Conservation (phyloP, 2,888 invertebrate species). For the Hydrotaea diabolus region DNA sequence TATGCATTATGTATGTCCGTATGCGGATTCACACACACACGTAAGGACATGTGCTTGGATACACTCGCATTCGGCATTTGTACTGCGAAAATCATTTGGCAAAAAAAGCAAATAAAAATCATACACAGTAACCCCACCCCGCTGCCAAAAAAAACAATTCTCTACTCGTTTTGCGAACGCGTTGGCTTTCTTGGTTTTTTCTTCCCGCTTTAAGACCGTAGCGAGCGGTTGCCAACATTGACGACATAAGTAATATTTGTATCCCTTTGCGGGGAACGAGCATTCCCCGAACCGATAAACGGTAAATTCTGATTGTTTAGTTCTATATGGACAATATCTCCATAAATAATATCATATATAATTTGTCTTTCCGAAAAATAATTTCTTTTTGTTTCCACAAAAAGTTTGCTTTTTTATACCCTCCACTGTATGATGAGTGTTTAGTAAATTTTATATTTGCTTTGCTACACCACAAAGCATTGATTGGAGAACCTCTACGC, state of each 20-base stretch:
- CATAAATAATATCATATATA: too few relatives aligned
- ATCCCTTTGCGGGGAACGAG: neutral
- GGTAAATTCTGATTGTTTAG: neutral
- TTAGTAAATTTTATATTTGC: too few relatives aligned
- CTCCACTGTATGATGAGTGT: too few relatives aligned
- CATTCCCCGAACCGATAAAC: too few relatives aligned
- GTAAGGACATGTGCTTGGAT: neutral
- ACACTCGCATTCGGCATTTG: neutral
- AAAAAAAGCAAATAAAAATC: conserved; percentile 62
- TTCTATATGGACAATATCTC: too few relatives aligned
- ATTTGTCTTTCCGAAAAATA: too few relatives aligned
- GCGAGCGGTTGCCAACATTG: neutral
- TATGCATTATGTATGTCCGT: neutral
- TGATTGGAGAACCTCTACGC: too few relatives aligned
- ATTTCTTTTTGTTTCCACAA: too few relatives aligned
- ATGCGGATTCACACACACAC: conserved; percentile 18
- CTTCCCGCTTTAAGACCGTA: neutral
- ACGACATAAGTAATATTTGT: neutral
- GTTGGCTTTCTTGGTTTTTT: conserved; percentile 1
- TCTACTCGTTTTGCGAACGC: conserved; percentile 6
- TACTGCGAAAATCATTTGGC: conserved; percentile 12
- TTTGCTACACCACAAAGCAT: too few relatives aligned
- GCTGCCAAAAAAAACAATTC: neutral
- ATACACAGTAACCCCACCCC: conserved; percentile 36
- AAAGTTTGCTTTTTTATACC: too few relatives aligned